phyloP scores from a whole-genome alignment of 2,797 vertebrate species.

The Phrynocephalus vlangalii region DNA sequence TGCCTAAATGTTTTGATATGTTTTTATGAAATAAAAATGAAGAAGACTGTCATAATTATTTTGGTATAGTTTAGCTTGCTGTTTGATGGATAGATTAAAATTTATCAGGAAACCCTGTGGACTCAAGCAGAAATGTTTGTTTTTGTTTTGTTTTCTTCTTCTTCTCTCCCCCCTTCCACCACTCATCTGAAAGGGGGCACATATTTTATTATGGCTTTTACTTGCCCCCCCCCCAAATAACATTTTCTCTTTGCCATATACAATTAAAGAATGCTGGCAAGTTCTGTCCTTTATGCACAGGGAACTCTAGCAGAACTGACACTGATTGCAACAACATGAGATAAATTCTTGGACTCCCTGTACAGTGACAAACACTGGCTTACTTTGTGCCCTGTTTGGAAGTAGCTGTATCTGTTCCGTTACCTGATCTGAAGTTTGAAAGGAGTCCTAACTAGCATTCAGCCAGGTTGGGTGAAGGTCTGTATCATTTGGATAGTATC shows the following conservation, averaged over 20 bases:
- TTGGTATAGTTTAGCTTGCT: not conserved
- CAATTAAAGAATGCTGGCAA: slow-evolving; percentile 57
- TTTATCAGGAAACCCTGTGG: slow-evolving; percentile 5
- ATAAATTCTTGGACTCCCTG: slow-evolving; percentile 56
- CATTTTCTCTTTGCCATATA: slow-evolving; percentile 54
- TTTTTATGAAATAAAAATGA: slow-evolving; percentile 37
- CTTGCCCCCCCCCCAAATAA: too few relatives aligned
- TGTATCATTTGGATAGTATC: slow-evolving; percentile 36
- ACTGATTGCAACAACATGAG: slow-evolving; percentile 62
- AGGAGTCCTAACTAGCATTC: slow-evolving; percentile 46
- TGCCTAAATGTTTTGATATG: not conserved
- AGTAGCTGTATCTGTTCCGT: slow-evolving; percentile 47
- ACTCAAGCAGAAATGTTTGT: slow-evolving; percentile 21
- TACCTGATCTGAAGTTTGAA: slow-evolving; percentile 51
- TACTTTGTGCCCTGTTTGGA: slow-evolving; percentile 36
- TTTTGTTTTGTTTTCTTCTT: too few relatives aligned
- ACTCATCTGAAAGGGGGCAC: too few relatives aligned
- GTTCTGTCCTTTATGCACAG: slow-evolving; percentile 38
- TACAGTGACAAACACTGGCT: slow-evolving; percentile 38
- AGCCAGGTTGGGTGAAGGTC: slow-evolving; percentile 44
- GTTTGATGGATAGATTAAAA: slow-evolving; percentile 31
- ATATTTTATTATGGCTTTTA: too few relatives aligned
- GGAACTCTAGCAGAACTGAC: slow-evolving; percentile 45
- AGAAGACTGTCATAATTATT: slow-evolving; percentile 8
- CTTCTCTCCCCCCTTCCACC: too few relatives aligned